Conservation (phyloP, 2,113 vertebrate species). For the Chaetorhynchus papuensis region DNA sequence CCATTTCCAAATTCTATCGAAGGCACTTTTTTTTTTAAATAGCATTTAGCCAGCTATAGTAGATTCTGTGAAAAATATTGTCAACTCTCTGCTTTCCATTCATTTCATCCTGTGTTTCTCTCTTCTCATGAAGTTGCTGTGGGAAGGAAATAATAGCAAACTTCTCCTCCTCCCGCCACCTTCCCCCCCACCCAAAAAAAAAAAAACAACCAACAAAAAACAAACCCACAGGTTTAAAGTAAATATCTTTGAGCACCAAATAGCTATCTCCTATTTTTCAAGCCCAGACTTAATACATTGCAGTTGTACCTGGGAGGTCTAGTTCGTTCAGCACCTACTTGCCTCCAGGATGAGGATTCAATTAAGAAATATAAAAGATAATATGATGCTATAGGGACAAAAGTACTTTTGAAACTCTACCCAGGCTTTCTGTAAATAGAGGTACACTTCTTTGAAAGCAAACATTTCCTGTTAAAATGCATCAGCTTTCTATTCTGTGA, state of each 20-base stretch:
- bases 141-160: neutral
- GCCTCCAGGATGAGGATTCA: constrained; percentile 29
- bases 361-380: constrained; percentile 47
- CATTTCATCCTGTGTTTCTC: neutral
- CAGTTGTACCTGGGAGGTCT: constrained; percentile 17
- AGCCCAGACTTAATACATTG: constrained; percentile 2
- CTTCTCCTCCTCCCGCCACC: accelerated
- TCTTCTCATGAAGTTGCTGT: neutral
- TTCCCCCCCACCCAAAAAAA: accelerated
- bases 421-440: constrained; percentile 13
- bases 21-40: neutral
- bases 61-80: neutral
- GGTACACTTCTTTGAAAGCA: constrained; percentile 4
- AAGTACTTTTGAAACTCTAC: constrained; percentile 17
- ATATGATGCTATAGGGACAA: neutral
- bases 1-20: neutral
- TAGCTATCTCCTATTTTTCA: constrained; percentile 8
- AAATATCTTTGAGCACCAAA: constrained; percentile 3
- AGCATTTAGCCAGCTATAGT: neutral
- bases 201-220: neutral
- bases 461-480: constrained; percentile 5
- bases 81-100: neutral
- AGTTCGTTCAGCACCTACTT: neutral
- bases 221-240: neutral
- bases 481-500: neutral